Conservation (phyloP, 2,888 invertebrate species). For the Callyntrura guangdongensis region DNA sequence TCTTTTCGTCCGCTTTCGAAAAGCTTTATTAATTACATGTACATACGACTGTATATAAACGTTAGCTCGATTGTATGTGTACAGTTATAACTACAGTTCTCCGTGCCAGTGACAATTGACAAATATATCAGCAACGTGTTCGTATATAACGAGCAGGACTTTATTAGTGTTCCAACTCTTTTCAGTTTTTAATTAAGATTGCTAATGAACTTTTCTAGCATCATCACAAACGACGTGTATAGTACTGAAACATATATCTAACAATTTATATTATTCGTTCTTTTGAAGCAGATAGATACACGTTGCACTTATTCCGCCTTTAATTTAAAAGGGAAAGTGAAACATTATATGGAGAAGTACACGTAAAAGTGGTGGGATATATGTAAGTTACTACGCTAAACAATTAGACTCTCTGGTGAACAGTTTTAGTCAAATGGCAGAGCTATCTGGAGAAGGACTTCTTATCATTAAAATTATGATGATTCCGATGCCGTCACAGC, state of each 20-base stretch:
- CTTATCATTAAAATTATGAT: slow-evolving; percentile 57
- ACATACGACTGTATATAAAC: neutral
- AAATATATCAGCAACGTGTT: slow-evolving; percentile 49
- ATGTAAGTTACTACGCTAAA: slow-evolving; percentile 1
- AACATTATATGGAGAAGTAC: slow-evolving; percentile 7
- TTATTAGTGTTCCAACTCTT: slow-evolving; percentile 74
- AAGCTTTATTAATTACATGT: slow-evolving; percentile 28
- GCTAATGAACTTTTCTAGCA: slow-evolving; percentile 79
- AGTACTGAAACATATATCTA: slow-evolving; percentile 36
- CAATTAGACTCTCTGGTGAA: slow-evolving; percentile 44
- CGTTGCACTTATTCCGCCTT: slow-evolving; percentile 46
- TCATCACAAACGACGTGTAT: slow-evolving; percentile 60
- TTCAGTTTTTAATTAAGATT: slow-evolving; percentile 81
- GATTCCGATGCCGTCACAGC: slow-evolving; percentile 5
- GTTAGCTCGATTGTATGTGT: neutral
- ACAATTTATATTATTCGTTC: slow-evolving; percentile 42
- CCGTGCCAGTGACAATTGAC: neutral
- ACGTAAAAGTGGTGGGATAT: neutral
- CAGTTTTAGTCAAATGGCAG: slow-evolving; percentile 36
- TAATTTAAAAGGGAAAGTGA: slow-evolving; percentile 53
- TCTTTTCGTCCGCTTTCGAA: slow-evolving; percentile 43
- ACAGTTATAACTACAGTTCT: slow-evolving; percentile 20
- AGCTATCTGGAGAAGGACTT: slow-evolving; percentile 57
- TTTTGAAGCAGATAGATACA: slow-evolving; percentile 44
- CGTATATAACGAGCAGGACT: slow-evolving; percentile 55